Percentiles rank a stretch among this genome's conserved stretches.
These are phyloP conservation scores for Oreochromis tanganicae DNA, from an alignment of 2,113 vertebrate genomes.

Conservation along the genomic window DNA sequence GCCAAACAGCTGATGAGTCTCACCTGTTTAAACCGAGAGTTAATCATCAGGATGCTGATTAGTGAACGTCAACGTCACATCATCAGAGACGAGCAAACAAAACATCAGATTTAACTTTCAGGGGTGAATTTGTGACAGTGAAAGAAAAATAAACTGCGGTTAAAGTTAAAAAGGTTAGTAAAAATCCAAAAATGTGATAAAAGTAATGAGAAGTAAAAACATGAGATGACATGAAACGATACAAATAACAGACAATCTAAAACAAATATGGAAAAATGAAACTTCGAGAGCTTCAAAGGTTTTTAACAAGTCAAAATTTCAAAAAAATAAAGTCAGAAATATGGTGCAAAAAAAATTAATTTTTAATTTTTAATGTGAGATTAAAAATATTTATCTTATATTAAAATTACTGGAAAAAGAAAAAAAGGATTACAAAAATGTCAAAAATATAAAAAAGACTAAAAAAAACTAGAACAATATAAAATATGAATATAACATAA, in stretches of 20 bases:
- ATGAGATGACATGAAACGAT: neutral
- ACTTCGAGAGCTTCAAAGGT: neutral
- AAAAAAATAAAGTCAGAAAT: neutral
- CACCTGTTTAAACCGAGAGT: neutral
- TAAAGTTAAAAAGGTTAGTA: neutral
- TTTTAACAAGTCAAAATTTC: neutral
- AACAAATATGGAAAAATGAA: neutral
- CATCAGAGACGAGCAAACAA: neutral
- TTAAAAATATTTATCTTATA: neutral
- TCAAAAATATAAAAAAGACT: neutral
- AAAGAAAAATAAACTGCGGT: neutral
- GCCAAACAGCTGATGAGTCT: neutral
- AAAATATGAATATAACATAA: neutral
- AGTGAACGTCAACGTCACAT: neutral
- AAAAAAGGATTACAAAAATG: neutral
- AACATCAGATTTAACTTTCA: neutral
- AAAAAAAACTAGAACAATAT: neutral
- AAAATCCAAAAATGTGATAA: neutral
- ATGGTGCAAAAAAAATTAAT: neutral
- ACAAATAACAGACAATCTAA: neutral
- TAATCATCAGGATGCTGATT: neutral
- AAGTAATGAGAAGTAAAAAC: neutral
- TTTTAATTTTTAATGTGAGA: neutral
- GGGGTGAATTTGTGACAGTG: neutral
- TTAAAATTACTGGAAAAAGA: neutral